Conservation (phyloP, 2,888 invertebrate species). For the Hypena proboscidalis region DNA sequence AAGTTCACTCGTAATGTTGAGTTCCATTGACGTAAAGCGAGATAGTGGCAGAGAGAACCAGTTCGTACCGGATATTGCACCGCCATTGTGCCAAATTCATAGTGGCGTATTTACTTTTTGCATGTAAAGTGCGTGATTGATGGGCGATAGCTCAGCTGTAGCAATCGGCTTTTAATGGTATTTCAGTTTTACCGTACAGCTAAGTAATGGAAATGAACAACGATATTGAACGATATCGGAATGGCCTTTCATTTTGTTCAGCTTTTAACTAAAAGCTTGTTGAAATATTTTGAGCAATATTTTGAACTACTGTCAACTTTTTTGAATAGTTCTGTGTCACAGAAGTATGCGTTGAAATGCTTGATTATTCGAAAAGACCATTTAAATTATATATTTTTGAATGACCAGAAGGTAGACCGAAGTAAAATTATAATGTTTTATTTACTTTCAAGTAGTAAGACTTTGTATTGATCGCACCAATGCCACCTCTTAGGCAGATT, state of each 20-base stretch:
- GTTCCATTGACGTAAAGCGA: not conserved
- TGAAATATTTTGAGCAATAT: no score
- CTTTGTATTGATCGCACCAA: no score
- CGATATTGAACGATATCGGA: not conserved
- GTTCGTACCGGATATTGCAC: constrained; percentile 46
- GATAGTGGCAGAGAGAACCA: constrained; percentile 7
- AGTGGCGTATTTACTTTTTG: constrained; percentile 35
- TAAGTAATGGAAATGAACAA: constrained; percentile 3
- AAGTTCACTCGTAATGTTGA: constrained; percentile 4
- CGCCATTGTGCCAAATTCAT: constrained; percentile 47
- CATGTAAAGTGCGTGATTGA: constrained; percentile 36
- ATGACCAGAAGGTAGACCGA: no score
- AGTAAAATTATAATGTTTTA: no score
- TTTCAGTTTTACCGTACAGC: constrained; percentile 10
- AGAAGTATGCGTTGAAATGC: no score
- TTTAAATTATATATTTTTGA: no score
- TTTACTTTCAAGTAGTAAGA: no score
- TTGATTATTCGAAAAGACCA: no score
- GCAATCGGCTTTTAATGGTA: constrained; percentile 18
- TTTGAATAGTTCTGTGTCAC: no score
- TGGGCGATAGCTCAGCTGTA: constrained; percentile 14
- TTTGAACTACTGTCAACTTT: no score
- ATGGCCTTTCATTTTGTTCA: not conserved
- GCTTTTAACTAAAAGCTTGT: not conserved
- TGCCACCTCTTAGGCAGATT: no score